phyloP scores from a whole-genome alignment of 2,113 vertebrate genomes.

The Ochotona princeps region DNA sequence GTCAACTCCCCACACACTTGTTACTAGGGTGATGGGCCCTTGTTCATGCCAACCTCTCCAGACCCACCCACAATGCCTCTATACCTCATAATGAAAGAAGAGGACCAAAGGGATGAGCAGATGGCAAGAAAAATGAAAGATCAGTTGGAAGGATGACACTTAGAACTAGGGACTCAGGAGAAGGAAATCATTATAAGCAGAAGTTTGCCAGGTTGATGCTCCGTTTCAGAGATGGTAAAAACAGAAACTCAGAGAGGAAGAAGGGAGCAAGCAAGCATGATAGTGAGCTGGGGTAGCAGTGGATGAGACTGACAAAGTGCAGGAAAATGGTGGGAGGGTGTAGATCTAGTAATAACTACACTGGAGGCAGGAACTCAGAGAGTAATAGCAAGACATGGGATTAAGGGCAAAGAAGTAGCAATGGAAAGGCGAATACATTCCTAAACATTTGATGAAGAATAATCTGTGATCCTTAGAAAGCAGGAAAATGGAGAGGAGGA shows the following conservation, averaged over 20 bases:
- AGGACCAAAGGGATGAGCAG: not conserved
- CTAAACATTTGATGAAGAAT: not conserved
- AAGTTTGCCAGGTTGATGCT: not conserved
- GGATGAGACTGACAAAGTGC: not conserved
- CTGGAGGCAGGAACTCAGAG: not conserved
- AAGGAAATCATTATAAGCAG: not conserved
- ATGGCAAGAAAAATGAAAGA: not conserved
- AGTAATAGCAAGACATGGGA: not conserved
- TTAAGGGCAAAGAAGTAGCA: not conserved
- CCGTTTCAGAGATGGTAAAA: conserved; percentile 6
- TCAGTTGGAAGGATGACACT: not conserved
- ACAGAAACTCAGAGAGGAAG: not conserved
- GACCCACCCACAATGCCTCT: too few relatives aligned
- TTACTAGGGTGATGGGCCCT: not conserved
- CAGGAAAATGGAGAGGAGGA: not conserved
- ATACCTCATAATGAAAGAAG: not conserved
- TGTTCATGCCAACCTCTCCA: not conserved
- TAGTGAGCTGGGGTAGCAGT: not conserved
- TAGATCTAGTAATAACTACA: not conserved
- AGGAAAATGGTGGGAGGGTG: not conserved
- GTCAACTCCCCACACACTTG: not conserved
- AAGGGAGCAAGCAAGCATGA: not conserved
- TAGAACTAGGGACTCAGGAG: not conserved
- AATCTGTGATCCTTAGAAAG: not conserved
- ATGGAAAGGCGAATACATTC: not conserved